phyloP scores from a whole-genome alignment of 2,888 invertebrate genomes.

The Hipparchia sbordonii region DNA sequence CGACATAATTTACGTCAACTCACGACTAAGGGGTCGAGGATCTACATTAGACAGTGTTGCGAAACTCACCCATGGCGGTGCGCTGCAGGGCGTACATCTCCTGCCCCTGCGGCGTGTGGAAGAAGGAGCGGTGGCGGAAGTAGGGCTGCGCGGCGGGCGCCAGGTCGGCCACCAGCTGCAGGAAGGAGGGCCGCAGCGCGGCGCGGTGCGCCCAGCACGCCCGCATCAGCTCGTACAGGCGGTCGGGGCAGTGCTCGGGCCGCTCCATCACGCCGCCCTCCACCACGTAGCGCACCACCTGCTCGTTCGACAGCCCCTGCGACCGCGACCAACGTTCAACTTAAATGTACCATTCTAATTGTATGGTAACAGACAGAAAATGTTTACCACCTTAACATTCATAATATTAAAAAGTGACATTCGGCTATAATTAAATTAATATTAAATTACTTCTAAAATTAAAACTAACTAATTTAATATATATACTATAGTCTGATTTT shows the following conservation, averaged over 20 bases:
- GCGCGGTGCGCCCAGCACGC: conserved; percentile 96
- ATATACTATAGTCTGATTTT: too few relatives aligned
- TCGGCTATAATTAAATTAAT: too few relatives aligned
- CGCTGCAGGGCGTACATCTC: conserved; percentile 78
- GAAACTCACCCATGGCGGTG: conserved; percentile 53
- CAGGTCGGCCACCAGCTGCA: conserved; percentile 89
- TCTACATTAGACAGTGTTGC: not conserved
- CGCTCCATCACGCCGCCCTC: conserved; percentile 97
- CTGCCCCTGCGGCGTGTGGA: conserved; percentile 84
- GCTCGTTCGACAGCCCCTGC: conserved; percentile 94
- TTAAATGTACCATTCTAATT: too few relatives aligned
- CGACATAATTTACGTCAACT: too few relatives aligned
- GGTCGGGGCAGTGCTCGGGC: conserved; percentile 97
- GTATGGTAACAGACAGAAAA: too few relatives aligned
- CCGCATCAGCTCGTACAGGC: conserved; percentile 95
- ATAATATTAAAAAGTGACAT: too few relatives aligned
- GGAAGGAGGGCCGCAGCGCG: conserved; percentile 91
- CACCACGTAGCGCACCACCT: conserved; percentile 94
- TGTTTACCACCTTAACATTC: too few relatives aligned
- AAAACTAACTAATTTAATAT: too few relatives aligned
- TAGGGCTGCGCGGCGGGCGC: conserved; percentile 84
- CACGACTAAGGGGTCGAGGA: too few relatives aligned
- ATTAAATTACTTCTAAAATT: too few relatives aligned
- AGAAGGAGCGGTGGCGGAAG: conserved; percentile 85
- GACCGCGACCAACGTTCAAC: not conserved